Conservation (phyloP, 30 jellyfish, hydroid and myxozoan species). For the Hydra vulgaris region DNA sequence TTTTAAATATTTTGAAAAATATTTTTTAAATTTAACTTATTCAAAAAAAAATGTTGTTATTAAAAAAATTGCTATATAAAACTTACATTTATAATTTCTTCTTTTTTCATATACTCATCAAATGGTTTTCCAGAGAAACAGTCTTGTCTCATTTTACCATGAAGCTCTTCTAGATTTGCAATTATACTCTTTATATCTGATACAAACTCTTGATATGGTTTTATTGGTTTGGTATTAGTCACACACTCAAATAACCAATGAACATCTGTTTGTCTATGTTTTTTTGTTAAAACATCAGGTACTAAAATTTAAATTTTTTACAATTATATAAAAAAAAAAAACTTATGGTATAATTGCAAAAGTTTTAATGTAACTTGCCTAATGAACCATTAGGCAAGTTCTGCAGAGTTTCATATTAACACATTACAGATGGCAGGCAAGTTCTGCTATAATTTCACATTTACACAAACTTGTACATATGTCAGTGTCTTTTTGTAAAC, state of each 20-base stretch:
- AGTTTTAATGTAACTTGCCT: too few species aligned
- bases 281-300: constrained; percentile 53
- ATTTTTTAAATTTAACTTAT: too few species aligned
- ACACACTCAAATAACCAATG: constrained; percentile 70
- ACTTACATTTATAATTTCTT: constrained; percentile 53
- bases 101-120: constrained; percentile 60
- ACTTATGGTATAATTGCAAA: too few species aligned
- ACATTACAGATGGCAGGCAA: too few species aligned
- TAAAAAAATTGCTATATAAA: too few species aligned
- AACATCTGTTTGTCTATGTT: constrained; percentile 54
- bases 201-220: constrained; percentile 35
- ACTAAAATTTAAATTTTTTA: constrained; percentile 23
- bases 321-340: background rate
- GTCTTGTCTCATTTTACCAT: constrained; percentile 23
- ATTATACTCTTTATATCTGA: constrained; percentile 19
- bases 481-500: too few species aligned
- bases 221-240: constrained; percentile 26
- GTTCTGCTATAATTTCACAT: too few species aligned
- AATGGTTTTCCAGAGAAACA: constrained; percentile 58
- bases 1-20: too few species aligned
- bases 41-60: too few species aligned
- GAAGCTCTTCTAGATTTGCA: constrained; percentile 26
- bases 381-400: too few species aligned
- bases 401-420: too few species aligned
- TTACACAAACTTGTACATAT: too few species aligned